These are phyloP conservation scores for Melopsittacus undulatus DNA, from an alignment of 2,797 vertebrate genomes.

Conservation along the genomic window DNA sequence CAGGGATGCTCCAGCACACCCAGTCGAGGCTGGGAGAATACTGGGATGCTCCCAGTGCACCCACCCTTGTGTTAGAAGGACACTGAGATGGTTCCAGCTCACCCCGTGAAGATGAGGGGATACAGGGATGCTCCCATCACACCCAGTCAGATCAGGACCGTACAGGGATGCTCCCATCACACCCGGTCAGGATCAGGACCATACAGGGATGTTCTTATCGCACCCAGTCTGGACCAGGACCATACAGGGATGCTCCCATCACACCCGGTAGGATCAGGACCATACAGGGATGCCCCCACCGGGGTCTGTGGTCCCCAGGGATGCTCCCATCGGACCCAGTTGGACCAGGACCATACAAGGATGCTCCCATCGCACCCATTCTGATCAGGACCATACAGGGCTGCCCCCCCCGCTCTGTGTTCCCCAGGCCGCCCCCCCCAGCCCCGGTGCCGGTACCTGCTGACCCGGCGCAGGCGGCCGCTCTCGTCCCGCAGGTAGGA, in stretches of 20 bases:
- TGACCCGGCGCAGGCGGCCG: slow-evolving; percentile 19
- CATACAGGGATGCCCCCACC: background rate
- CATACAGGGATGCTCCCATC: too few relatives aligned
- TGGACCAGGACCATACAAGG: too few relatives aligned
- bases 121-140: too few relatives aligned
- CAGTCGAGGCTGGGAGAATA: too few relatives aligned
- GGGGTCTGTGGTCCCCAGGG: background rate
- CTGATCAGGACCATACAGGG: background rate
- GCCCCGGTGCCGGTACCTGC: background rate
- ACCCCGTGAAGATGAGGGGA: background rate
- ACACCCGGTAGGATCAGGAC: too few relatives aligned
- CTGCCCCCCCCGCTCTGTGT: rapidly evolving
- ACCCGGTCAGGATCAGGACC: background rate
- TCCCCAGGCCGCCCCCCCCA: too few relatives aligned
- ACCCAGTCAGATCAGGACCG: too few relatives aligned
- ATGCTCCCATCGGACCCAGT: background rate
- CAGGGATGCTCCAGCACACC: too few relatives aligned
- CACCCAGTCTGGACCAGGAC: too few relatives aligned
- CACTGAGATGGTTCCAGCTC: background rate
- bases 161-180: background rate
- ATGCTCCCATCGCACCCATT: background rate
- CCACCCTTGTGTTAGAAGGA: too few relatives aligned
- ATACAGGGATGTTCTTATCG: too few relatives aligned
- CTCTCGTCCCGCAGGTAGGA: slow-evolving; percentile 82
- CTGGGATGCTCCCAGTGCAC: too few relatives aligned